Percentiles rank a stretch among this genome's conserved stretches.
Conservation (phyloP, 2,797 vertebrate species). For the Hypotaenidia philippensis region DNA sequence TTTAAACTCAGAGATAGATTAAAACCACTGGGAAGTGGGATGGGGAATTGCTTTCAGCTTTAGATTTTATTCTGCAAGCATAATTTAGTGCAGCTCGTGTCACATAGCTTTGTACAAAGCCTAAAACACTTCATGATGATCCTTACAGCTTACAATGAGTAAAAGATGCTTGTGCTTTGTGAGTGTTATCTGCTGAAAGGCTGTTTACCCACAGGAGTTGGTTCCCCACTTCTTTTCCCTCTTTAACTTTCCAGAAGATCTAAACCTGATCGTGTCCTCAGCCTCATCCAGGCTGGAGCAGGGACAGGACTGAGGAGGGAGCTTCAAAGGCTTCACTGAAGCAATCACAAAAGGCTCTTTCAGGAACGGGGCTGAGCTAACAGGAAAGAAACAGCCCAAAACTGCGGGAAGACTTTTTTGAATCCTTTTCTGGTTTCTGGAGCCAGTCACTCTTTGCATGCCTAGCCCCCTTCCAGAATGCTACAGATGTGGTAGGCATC, state of each 20-base stretch:
- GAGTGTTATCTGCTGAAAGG: background rate
- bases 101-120: conserved; percentile 27
- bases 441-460: background rate
- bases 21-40: conserved; percentile 38
- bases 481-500: conserved; percentile 22
- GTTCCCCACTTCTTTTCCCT: background rate
- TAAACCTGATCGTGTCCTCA: background rate
- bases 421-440: conserved; percentile 47
- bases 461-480: background rate
- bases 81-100: conserved; percentile 64
- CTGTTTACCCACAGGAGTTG: background rate
- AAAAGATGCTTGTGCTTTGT: background rate
- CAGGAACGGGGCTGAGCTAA: conserved; percentile 39
- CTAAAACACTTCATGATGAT: conserved; percentile 26
- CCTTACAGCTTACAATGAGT: conserved; percentile 3
- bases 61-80: background rate
- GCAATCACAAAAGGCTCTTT: conserved; percentile 55
- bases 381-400: conserved; percentile 54
- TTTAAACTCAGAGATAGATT: conserved; percentile 34
- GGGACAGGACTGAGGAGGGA: background rate
- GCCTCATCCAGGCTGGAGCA: conserved; percentile 10
- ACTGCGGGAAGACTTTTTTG: background rate
- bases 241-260: background rate
- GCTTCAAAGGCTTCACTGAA: conserved; percentile 39
- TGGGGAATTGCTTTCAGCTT: conserved; percentile 58